phyloP scores from a whole-genome alignment of 2,888 invertebrate species.

The Patella caerulea region DNA sequence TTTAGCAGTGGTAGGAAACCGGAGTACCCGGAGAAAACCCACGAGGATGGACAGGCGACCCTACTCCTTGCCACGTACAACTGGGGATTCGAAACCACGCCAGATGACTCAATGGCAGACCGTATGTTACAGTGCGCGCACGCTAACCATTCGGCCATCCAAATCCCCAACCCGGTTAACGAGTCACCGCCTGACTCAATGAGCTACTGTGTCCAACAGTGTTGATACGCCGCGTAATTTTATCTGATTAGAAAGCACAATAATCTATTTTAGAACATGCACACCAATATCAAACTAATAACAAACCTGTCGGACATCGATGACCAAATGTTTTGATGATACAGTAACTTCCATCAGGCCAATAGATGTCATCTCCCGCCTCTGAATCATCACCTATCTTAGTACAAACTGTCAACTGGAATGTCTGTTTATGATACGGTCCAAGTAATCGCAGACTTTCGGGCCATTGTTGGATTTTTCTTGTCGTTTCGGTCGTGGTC shows the following conservation, averaged over 20 bases:
- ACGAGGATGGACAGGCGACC: no score
- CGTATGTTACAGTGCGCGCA: no score
- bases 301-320: background rate
- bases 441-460: background rate
- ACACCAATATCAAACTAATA: background rate
- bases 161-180: no score
- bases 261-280: background rate
- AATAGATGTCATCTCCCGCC: background rate
- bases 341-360: background rate
- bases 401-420: background rate
- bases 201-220: no score
- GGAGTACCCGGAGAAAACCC: no score
- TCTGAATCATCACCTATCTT: background rate
- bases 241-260: background rate
- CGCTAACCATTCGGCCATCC: no score
- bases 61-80: no score
- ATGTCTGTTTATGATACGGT: background rate
- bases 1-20: no score
- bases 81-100: no score
- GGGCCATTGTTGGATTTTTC: background rate
- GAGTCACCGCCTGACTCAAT: no score
- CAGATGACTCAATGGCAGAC: no score
- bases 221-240: no score
- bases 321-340: background rate
- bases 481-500: background rate